Conservation (phyloP, 2,113 vertebrate species). For the Oreochromis spilurus region DNA sequence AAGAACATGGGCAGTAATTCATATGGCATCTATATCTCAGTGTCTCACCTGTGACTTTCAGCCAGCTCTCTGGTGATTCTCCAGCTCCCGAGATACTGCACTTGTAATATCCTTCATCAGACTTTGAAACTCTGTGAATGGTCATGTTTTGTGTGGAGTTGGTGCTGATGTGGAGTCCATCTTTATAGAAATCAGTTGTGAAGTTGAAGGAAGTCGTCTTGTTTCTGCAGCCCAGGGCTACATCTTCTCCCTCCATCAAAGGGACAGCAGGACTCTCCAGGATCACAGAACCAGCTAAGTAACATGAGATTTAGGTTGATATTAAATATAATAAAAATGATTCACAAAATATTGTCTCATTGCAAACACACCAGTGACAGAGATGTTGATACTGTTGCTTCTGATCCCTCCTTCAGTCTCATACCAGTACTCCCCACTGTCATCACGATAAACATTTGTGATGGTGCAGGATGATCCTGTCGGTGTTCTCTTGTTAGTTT, state of each 20-base stretch:
- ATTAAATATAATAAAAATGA: neutral
- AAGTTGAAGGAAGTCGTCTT: neutral
- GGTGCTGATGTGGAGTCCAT: neutral
- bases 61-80: neutral
- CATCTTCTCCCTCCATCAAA: neutral
- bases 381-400: neutral
- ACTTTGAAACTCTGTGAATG: neutral
- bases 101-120: neutral
- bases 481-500: neutral
- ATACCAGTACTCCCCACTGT: neutral
- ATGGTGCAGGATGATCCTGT: neutral
- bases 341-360: neutral
- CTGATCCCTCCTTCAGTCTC: neutral
- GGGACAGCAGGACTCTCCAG: rapidly evolving
- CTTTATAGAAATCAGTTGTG: neutral
- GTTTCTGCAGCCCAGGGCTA: neutral
- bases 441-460: rapidly evolving
- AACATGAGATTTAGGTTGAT: neutral
- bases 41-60: neutral
- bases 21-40: no score
- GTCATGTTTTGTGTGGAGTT: neutral
- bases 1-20: no score
- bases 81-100: neutral
- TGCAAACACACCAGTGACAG: neutral
- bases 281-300: neutral